Percentiles rank a stretch among this genome's conserved stretches.
These are phyloP conservation scores for Conus canariensis DNA, from an alignment of 2,888 invertebrate species.

Conservation along the genomic window DNA sequence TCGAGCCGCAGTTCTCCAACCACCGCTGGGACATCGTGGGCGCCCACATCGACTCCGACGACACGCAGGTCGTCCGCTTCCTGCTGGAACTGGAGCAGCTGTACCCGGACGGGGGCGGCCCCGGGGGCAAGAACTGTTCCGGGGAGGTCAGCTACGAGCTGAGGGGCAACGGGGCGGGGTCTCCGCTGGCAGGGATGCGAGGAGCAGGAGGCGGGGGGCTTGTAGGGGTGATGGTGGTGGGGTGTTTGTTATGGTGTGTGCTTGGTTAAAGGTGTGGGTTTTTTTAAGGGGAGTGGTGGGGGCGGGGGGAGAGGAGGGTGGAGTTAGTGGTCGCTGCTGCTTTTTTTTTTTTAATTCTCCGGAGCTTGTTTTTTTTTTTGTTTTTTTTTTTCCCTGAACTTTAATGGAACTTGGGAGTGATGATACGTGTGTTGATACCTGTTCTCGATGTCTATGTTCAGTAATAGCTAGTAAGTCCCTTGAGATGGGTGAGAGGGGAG, in stretches of 20 bases:
- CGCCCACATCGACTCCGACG: conserved; percentile 15
- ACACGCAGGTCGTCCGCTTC: conserved; percentile 38
- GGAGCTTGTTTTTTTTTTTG: no score
- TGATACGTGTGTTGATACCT: no score
- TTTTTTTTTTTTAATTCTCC: no score
- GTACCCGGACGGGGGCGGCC: not conserved
- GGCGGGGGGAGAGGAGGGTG: not conserved
- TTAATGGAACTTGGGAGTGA: no score
- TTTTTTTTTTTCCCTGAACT: no score
- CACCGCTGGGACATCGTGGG: conserved; percentile 42
- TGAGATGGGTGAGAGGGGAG: no score
- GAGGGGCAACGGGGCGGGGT: not conserved
- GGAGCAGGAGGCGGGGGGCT: not conserved
- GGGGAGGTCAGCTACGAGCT: not conserved
- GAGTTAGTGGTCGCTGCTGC: no score
- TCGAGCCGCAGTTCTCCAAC: conserved; percentile 39
- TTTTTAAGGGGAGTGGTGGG: not conserved
- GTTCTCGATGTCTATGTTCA: no score
- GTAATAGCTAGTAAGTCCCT: no score
- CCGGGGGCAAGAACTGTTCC: conserved; percentile 20
- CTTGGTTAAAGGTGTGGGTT: not conserved
- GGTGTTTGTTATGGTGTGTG: not conserved
- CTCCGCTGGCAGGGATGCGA: not conserved
- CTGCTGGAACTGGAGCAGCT: conserved; percentile 31
- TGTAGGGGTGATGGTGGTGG: not conserved